Base-by-base conservation (phyloP, 2,888 invertebrate genomes). In the Oasisia sp. region DNA sequence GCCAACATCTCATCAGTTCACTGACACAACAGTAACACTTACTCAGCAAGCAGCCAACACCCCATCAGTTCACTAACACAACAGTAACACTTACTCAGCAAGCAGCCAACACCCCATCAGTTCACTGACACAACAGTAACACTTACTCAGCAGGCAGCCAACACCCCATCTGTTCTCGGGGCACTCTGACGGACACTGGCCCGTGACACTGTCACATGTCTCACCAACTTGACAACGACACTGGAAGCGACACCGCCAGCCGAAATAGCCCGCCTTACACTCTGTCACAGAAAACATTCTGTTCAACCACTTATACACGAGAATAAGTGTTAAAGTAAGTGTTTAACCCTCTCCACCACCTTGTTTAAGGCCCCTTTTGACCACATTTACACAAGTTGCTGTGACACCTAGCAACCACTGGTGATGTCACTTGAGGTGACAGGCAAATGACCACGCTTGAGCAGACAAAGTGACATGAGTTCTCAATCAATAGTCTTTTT, bases 71-170 rank as follows among this genome's bases (percentile, higher is more conserved):
- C n/a, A 19, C n/a, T 32, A 3, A 19, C 19, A 90, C 44, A 14
- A 8, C 19, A 91, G 56, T 27, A n/a, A 32, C 19, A 93, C 92
- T 92, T 89, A 94, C 94, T 92, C 3, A 94, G 93, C n/a, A 94
- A 92, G 89, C 94, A 94, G 11, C 93, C 94, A 19, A 92, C 90
- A n/a, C 93, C 94, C 93, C 94, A 94, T 50, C 91, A 32, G 32
- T 92, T 92, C 32, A 19, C n/a, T 90, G 90, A 19, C 3, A 90
- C 27, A 3, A 8, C 19, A 91, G 56, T 27, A n/a, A 32, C 19
- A 93, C 93, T 92, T 58, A 94, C 94, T 92, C 0, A 94, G 93
- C n/a, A 94, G 92, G 89, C 94, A 94, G 11, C 93, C 94, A 19
- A 92, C 89, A 19, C 94, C 94, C 94, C 94, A 94, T 50, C 91